These are phyloP conservation scores for Euwallacea similis DNA, from an alignment of 1,140 invertebrate species.

Conservation along the genomic window DNA sequence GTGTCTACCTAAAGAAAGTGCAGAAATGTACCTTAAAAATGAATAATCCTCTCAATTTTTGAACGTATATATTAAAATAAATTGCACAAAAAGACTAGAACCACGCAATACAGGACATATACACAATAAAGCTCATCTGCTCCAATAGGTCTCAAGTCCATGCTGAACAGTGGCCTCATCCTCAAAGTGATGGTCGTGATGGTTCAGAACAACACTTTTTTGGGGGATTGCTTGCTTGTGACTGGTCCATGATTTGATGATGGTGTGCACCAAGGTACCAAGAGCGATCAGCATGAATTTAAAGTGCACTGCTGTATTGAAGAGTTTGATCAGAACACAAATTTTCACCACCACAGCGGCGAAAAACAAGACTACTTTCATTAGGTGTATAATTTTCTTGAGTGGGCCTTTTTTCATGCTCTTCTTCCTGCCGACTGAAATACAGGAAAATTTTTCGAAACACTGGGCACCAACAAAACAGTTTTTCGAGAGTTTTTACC, in stretches of 20 bases:
- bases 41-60: not conserved
- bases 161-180: constrained; percentile 9
- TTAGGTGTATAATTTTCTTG: constrained; percentile 8
- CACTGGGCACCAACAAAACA: no score
- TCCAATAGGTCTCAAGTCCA: not conserved
- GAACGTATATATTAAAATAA: not conserved
- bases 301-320: constrained; percentile 19
- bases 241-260: constrained; percentile 4
- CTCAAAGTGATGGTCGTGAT: constrained; percentile 9
- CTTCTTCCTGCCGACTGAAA: constrained; percentile 8
- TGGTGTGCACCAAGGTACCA: constrained; percentile 1
- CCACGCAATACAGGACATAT: not conserved
- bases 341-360: constrained; percentile 15
- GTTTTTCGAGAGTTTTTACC: no score
- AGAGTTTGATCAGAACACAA: constrained; percentile 16
- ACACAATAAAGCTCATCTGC: not conserved
- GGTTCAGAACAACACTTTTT: not conserved
- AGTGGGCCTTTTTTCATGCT: not conserved
- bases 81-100: not conserved
- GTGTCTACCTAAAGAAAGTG: not conserved
- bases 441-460: no score
- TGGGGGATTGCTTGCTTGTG: constrained; percentile 5
- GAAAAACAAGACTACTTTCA: constrained; percentile 3
- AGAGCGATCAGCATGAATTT: constrained; percentile 19
- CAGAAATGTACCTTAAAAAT: not conserved